Evolutionary conservation across 2,888 invertebrate genomes (phyloP).

Genomic region (Neoascia interrupta): DNA sequence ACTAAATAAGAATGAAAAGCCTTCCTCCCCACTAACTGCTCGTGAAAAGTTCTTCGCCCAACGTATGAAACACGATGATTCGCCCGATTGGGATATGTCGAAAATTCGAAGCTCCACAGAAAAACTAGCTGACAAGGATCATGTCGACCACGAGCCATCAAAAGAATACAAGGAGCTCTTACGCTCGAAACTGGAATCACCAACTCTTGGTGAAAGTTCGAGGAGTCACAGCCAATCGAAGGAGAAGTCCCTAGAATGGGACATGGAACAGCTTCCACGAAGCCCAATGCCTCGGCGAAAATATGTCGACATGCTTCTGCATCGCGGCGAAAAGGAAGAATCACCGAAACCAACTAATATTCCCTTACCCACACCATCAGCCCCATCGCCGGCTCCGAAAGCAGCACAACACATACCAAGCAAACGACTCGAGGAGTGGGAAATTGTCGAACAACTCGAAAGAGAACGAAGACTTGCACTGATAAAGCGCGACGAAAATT

Average conservation of each 20-base stretch:
- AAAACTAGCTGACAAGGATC: too few relatives aligned
- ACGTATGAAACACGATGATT: slow-evolving; percentile 70
- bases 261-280: slow-evolving; percentile 75
- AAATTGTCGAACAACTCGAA: slow-evolving; percentile 76
- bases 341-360: slow-evolving; percentile 2
- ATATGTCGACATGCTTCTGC: slow-evolving; percentile 8
- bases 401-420: slow-evolving; percentile 12
- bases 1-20: too few relatives aligned
- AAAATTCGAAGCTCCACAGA: slow-evolving; percentile 61
- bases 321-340: slow-evolving; percentile 22
- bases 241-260: slow-evolving; percentile 72
- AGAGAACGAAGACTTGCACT: slow-evolving; percentile 76
- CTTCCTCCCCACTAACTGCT: slow-evolving; percentile 25
- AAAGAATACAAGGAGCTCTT: slow-evolving; percentile 45
- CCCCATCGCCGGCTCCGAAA: neutral
- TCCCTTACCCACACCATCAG: neutral
- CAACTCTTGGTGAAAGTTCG: slow-evolving; percentile 10
- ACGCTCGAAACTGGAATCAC: slow-evolving; percentile 46
- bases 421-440: slow-evolving; percentile 70
- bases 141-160: slow-evolving; percentile 24
- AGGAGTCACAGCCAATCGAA: slow-evolving; percentile 27
- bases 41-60: slow-evolving; percentile 32
- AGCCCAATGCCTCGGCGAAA: slow-evolving; percentile 74
- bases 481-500: slow-evolving; percentile 76
- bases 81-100: slow-evolving; percentile 74